Percentiles rank a stretch among this genome's conserved stretches.
These are phyloP conservation scores for Cerastis leucographa DNA, from an alignment of 2,888 invertebrate genomes.

Conservation along the genomic window DNA sequence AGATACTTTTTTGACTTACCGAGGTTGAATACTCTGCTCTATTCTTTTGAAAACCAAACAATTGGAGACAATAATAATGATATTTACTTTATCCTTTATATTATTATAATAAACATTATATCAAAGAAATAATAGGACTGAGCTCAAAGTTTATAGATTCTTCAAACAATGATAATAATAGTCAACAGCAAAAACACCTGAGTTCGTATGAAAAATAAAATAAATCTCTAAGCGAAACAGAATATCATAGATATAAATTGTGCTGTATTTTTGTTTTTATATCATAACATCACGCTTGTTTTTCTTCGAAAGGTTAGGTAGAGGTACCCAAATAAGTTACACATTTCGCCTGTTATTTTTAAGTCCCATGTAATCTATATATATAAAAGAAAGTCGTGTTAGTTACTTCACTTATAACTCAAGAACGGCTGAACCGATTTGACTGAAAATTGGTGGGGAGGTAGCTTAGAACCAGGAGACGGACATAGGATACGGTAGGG, in stretches of 20 bases:
- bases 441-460: no score
- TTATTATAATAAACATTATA: constrained; percentile 24
- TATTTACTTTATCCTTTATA: constrained; percentile 15
- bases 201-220: constrained; percentile 19
- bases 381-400: no score
- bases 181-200: constrained; percentile 28
- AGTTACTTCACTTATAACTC: no score
- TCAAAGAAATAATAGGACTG: constrained; percentile 35
- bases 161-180: constrained; percentile 29
- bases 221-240: constrained; percentile 6
- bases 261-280: constrained; percentile 1
- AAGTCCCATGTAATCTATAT: not conserved
- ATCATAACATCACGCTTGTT: not conserved
- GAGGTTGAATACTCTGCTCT: not conserved
- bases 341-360: not conserved
- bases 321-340: not conserved
- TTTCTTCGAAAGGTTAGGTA: not conserved
- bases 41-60: constrained; percentile 3
- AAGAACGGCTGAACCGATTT: no score
- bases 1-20: not conserved
- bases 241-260: constrained; percentile 23
- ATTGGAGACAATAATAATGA: not conserved
- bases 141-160: constrained; percentile 42
- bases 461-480: no score
- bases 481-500: no score